Evolutionary conservation across 30 jellyfish, hydroid and myxozoan species (phyloP), one percentile per base, ranked within the genome.

Genomic region (Cassiopea andromeda): DNA sequence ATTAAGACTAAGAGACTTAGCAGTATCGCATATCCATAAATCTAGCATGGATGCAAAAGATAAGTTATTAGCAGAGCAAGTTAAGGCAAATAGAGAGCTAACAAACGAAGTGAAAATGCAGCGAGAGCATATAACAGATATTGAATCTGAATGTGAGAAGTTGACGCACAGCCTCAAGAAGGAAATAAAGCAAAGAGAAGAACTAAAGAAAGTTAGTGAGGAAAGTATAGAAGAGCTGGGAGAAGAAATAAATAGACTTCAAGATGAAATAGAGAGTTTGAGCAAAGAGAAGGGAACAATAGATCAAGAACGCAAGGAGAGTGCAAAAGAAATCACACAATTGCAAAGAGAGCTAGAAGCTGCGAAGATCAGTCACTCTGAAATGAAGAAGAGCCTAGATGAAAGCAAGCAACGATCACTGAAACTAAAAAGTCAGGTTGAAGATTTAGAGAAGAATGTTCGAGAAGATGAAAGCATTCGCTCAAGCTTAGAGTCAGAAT

Each of bases 11-110:
- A 75, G 73, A 50, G 97, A 90, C 18, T 48, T 90, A 46, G 74
- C 84, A 15, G 71, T 74, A 1, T 80, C 90, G 14, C 92, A 90
- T 67, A 81, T 90, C 57, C 92, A 90, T 54, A 90, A 83, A 67
- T 82, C 91, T 43, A 75, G 87, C 60, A 48, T 90, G 48, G 91
- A 90, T 44, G 85, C 84, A 18, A 90, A 82, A 75, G 93, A 90
- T 44, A 77, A 64, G 82, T 73, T 83, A 45, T 70, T 90, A 1
- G 77, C 74, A 19, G 97, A 90, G 48, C 97, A 90, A 66, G 83
- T 83, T 3, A 49, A 48, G 74, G 87, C 82, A 38, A 90, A 90
- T 60, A 67, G 78, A 4, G 91, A 74, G 19, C 48, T 90, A 59
- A 59, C 90, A 27, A 50, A 68, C 43, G 90, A 90, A 68, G 80